Evolutionary conservation across 2,113 vertebrate genomes (phyloP), one percentile per base, ranked within the genome.

Genomic region (Corydoras maculifer): DNA sequence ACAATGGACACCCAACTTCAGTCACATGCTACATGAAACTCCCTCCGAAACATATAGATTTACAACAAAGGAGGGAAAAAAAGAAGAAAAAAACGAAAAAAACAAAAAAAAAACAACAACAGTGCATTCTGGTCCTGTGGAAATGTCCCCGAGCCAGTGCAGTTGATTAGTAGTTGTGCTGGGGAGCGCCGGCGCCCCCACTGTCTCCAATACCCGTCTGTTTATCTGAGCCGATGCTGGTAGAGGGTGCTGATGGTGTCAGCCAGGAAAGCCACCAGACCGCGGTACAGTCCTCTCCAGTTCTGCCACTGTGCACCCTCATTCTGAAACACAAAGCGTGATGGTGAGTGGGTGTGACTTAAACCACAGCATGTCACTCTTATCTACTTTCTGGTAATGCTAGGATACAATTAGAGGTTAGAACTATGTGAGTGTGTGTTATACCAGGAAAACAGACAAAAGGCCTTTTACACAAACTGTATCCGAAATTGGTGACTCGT

Each of bases 191-290:
- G 3, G 68, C 78, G 8, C 73, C 69, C 78, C 76, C 75, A 9
- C 60, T 43, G 50, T 62, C 62, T 43, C 71, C 57, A 64, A 49
- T 11, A 25, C 64, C 71, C 78, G 83, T 18, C 58, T 32, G 74
- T 87, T 59, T 83, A 85, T 77, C 84, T 78, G 82, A 75, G 57
- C 18, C 18, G 18, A 25, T 25, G 18, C 68, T 79, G 79, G 70
- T 89, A 86, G 43, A 89, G 79, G 58, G 85, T 80, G 75, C 82
- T 85, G 55, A 89, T 79, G 0, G 84, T 82, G 75, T 89, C 86
- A 8, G 81, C 71, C 67, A 89, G 68, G 71, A 90, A 86, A 77
- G 72, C 78, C 35, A 89, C n/a, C 53, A 90, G 71, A 25, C 81
- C 85, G 14, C 76, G 70, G 75, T 82, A 87, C 29, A 81, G 58